Evolutionary conservation across 2,113 vertebrate genomes (phyloP), one percentile per base, ranked within the genome.

Genomic region (Tyto alba): DNA sequence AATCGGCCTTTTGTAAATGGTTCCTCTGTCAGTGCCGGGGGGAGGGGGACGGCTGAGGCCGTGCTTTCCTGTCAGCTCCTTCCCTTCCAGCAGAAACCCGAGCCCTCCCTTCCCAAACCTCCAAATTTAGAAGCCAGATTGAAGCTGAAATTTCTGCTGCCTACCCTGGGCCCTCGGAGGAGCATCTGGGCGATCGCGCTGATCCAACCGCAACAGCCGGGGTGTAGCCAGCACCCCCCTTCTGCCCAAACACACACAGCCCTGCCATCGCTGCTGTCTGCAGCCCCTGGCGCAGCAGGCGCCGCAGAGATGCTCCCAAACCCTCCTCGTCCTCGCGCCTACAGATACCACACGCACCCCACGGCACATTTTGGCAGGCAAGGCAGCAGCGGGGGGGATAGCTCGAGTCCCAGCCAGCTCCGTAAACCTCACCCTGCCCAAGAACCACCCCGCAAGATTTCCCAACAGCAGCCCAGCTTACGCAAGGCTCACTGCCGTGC

Each of bases 1-100:
- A 98, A 98, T 98, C 97, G 93, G 98, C 98, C 98, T 98, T 98
- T 98, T 98, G 98, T 98, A 98, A 98, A 98, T 98, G 98, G 98
- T 98, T 98, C 98, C 98, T 98, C 98, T 98, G 98, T 98, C 98
- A 98, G 98, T 97, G 98, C 97, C 89, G 93, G 95, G 96, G 96
- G 93, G 95, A 94, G 95, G 96, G 97, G 97, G 96, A 97, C 96
- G 95, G 97, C 98, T 98, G 98, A 97, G 97, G 95, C 98, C 93
- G 96, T 97, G 97, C 98, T 98, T 98, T 98, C 98, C 98, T 98
- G 98, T 98, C 98, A 98, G 98, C 98, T 98, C 98, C 98, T 98
- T 98, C 97, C 98, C 98, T 98, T 98, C 97, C 98, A 98, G 97
- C 98, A 88, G 98, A 98, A 98, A 98, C 82, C 97, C 36, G 97